Percentiles rank a stretch among this genome's conserved stretches.
phyloP scores from a whole-genome alignment of 2,888 invertebrate genomes.

The Dendrolimus pini region DNA sequence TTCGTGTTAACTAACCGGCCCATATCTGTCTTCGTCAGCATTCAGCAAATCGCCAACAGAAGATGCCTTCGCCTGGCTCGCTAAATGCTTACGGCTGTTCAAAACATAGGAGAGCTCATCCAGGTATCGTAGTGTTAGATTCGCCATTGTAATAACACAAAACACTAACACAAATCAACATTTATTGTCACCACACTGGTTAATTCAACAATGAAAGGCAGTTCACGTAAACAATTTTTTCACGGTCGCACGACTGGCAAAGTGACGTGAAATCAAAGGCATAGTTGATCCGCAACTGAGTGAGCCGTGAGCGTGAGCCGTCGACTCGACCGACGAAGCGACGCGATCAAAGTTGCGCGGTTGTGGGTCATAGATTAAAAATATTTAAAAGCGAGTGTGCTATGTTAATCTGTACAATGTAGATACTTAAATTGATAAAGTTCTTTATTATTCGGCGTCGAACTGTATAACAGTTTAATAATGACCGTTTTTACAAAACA shows the following conservation, averaged over 20 bases:
- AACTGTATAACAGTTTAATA: slow-evolving; percentile 8
- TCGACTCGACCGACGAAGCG: slow-evolving; percentile 17
- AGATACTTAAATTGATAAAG: too few species aligned
- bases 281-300: slow-evolving; percentile 42
- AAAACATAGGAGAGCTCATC: slow-evolving; percentile 70
- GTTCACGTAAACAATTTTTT: slow-evolving; percentile 42
- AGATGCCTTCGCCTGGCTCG: slow-evolving; percentile 62
- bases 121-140: slow-evolving; percentile 67
- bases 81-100: slow-evolving; percentile 58
- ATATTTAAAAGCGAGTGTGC: too few species aligned
- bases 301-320: neutral
- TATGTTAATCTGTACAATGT: too few species aligned
- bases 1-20: slow-evolving; percentile 44
- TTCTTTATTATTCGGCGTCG: too few species aligned
- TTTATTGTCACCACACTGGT: slow-evolving; percentile 30
- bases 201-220: slow-evolving; percentile 21
- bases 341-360: slow-evolving; percentile 1
- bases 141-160: slow-evolving; percentile 48
- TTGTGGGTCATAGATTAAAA: slow-evolving; percentile 12
- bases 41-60: slow-evolving; percentile 69
- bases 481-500: too few species aligned
- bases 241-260: slow-evolving; percentile 10
- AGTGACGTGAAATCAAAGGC: slow-evolving; percentile 26
- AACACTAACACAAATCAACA: slow-evolving; percentile 21
- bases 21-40: slow-evolving; percentile 57